Evolutionary conservation across 2,113 vertebrate genomes (phyloP).

Genomic region (Semnopithecus entellus): DNA sequence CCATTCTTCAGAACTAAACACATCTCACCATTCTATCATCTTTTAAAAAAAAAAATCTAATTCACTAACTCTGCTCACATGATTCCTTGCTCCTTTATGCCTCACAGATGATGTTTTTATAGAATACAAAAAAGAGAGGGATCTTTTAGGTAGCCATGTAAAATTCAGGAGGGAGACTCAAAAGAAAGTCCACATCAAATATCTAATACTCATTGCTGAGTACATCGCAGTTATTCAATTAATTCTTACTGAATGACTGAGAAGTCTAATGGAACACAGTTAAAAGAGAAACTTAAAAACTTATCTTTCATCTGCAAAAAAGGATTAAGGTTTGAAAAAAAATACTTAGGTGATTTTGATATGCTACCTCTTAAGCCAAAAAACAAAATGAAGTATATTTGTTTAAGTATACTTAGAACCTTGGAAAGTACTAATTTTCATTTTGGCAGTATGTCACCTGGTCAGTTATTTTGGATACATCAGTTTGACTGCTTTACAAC

Average conservation of each 20-base stretch:
- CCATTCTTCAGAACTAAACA: conserved; percentile 35
- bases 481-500: conserved; percentile 35
- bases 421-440: conserved; percentile 27
- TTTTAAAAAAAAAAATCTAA: neutral
- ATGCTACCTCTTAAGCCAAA: neutral
- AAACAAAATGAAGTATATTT: neutral
- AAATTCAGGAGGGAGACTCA: neutral
- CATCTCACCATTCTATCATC: neutral
- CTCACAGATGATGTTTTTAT: neutral
- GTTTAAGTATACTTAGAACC: neutral
- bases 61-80: neutral
- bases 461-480: conserved; percentile 36
- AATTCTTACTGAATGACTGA: conserved; percentile 7
- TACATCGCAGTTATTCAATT: neutral
- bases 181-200: neutral
- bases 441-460: conserved; percentile 2
- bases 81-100: neutral
- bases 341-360: neutral
- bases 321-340: conserved; percentile 6
- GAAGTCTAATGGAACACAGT: neutral
- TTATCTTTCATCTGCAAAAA: conserved; percentile 14
- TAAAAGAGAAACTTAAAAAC: conserved; percentile 27
- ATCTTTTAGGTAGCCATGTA: conserved; percentile 11
- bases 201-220: neutral
- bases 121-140: neutral